These are phyloP conservation scores for Circaetus cinerascens DNA, from an alignment of 2,113 vertebrate genomes.

Conservation along the genomic window DNA sequence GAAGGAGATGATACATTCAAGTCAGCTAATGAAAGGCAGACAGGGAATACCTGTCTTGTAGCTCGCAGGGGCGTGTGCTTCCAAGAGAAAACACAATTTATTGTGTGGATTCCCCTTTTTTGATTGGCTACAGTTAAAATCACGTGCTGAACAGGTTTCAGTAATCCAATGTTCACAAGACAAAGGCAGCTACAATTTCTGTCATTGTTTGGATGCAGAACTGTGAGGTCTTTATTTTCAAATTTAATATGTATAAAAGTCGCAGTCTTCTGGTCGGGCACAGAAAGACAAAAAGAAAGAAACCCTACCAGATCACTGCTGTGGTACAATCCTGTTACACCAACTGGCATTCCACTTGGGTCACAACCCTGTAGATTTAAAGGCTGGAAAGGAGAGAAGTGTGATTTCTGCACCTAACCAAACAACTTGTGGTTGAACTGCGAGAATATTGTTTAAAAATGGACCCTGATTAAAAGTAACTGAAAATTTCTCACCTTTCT, in stretches of 20 bases:
- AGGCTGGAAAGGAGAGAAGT: not conserved
- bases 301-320: not conserved
- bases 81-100: not conserved
- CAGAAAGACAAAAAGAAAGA: not conserved
- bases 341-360: not conserved
- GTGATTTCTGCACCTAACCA: not conserved
- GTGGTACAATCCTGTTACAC: not conserved
- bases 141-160: not conserved
- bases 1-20: not conserved
- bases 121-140: not conserved
- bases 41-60: not conserved
- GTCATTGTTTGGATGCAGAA: not conserved
- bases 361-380: not conserved
- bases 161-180: not conserved
- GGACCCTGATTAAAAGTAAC: not conserved
- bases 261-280: not conserved
- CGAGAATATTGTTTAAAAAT: not conserved
- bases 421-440: not conserved
- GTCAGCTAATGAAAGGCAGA: not conserved
- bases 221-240: not conserved
- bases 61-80: rapidly evolving
- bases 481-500: not conserved
- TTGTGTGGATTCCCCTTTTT: not conserved
- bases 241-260: not conserved
- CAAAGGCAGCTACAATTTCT: not conserved